phyloP scores from a whole-genome alignment of 2,113 vertebrate genomes.

The Camarhynchus parvulus region DNA sequence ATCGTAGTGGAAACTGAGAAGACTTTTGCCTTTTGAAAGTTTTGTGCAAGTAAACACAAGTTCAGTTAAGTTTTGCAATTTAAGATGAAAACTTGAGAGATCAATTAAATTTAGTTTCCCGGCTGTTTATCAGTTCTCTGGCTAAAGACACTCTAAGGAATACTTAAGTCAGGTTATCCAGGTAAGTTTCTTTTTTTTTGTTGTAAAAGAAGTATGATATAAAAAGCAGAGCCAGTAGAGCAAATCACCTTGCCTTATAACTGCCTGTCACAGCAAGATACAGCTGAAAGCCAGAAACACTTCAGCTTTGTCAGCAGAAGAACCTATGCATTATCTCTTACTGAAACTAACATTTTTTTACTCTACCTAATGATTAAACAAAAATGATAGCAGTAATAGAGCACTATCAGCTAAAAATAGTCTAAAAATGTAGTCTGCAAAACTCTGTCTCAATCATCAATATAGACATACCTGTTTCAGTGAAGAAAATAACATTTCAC shows the following conservation, averaged over 20 bases:
- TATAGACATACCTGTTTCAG: not conserved
- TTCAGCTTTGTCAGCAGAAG: slow-evolving; percentile 5
- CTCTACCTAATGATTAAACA: slow-evolving; percentile 25
- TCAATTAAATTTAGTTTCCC: not conserved
- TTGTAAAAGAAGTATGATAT: not conserved
- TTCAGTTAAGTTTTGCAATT: not conserved
- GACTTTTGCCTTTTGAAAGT: not conserved
- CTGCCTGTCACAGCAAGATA: not conserved
- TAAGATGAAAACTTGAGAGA: not conserved
- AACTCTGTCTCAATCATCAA: not conserved
- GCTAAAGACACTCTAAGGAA: not conserved
- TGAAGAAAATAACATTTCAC: not conserved
- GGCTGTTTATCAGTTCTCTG: not conserved
- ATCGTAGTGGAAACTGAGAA: not conserved
- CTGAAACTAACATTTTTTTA: not conserved
- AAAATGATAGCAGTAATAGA: slow-evolving; percentile 11
- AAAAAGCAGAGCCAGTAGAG: not conserved
- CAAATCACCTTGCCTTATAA: slow-evolving; percentile 20
- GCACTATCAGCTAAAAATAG: not conserved
- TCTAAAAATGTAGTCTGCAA: not conserved
- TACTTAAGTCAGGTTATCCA: not conserved
- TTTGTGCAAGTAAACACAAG: not conserved
- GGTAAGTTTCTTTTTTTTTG: not conserved
- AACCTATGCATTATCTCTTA: not conserved
- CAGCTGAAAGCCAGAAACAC: not conserved